Base-by-base conservation (phyloP, 2,113 vertebrate genomes). In the Clarias magur region DNA sequence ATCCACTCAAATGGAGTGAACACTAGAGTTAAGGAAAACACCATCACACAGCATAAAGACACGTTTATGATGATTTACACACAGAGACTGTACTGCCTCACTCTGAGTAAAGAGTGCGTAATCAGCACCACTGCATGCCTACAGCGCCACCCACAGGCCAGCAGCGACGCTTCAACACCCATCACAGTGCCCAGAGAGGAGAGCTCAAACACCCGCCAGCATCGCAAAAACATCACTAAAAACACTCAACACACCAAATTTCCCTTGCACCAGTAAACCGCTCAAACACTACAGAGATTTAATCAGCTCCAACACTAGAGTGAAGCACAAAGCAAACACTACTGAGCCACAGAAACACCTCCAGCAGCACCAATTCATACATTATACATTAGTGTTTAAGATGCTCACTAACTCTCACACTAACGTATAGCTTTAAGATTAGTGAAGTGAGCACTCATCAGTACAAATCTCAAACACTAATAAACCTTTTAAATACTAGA, bases 1-100 rank as follows among this genome's bases (percentile, higher is more conserved):
- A 95, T 95, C 94, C 94, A 95, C 84, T 95, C 95, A 89, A 95
- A 95, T 0, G 95, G 94, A 95, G 95, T 95, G 30, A 89, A 17
- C 21, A 86, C 78, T 79, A 84, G 60, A 84, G 94, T 95, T 91
- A 95, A 95, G 93, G 94, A 8, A 59, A 89, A 91, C 57, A 82
- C 15, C 73, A 60, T 67, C 9, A 78, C 27, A 8, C 2, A 48
- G 2, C 54, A 6, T 8, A 78, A 76, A 6, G 25, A n/a, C 73
- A 56, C 21, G 2, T 53, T 56, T 63, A 73, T 10, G 2, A 76
- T 9, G 6, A 56, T 65, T 27, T 62, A 57, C 59, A 78, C 48
- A 56, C 80, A 65, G 42, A 65, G 7, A 48, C 23, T 6, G n/a
- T 53, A n/a, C 53, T 54, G 56, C 21, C 16, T 34, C 48, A 54